phyloP scores from a whole-genome alignment of 2,888 invertebrate species.

The Branchipolynoe longqiensis region DNA sequence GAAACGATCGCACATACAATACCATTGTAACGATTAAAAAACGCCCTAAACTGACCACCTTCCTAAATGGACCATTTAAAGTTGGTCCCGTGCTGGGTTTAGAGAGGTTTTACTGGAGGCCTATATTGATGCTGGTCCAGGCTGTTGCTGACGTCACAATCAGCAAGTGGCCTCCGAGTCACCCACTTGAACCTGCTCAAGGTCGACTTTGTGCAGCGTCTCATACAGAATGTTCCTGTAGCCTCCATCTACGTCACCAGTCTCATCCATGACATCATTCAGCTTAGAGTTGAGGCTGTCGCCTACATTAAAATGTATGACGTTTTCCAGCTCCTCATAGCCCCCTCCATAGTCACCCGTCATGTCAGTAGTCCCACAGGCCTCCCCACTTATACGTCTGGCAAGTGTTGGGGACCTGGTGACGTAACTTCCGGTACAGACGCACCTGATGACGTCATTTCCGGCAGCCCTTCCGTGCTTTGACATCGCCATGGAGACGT shows the following conservation, averaged over 20 bases:
- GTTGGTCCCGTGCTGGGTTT: no score
- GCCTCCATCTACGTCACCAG: neutral
- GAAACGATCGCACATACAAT: no score
- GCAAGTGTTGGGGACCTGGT: no score
- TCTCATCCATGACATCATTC: neutral
- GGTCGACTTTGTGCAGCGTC: neutral
- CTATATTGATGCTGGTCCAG: no score
- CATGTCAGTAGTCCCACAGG: neutral
- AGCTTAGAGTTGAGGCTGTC: no score
- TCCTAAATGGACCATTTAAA: no score
- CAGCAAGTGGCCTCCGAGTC: conserved; percentile 3
- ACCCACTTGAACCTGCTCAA: neutral
- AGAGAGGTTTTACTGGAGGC: no score
- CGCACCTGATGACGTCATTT: conserved; percentile 32
- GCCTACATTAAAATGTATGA: no score
- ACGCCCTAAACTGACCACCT: no score
- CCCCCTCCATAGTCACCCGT: neutral
- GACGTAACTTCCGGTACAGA: conserved; percentile 12
- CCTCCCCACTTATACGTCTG: neutral
- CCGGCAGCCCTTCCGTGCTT: neutral
- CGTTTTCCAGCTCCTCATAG: neutral
- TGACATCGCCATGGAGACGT: neutral
- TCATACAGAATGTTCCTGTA: conserved; percentile 8
- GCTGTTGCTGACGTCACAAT: no score
- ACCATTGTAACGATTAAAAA: no score